These are phyloP conservation scores for Cyprinodon brontotheroides DNA, from an alignment of 2,113 vertebrate genomes.

Conservation along the genomic window DNA sequence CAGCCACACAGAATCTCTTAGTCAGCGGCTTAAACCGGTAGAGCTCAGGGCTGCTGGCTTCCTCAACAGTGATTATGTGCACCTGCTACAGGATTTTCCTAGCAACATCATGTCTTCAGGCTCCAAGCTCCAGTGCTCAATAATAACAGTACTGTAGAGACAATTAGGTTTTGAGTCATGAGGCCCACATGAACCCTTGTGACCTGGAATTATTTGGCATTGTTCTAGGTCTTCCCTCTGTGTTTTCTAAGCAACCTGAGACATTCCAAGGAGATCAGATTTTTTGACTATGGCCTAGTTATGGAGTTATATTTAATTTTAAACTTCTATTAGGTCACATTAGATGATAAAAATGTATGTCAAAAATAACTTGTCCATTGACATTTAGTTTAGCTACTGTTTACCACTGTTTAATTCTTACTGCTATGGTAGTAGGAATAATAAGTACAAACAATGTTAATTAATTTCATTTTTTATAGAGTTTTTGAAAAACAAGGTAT, in stretches of 20 bases:
- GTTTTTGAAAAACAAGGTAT: too few species aligned
- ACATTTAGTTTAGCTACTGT: too few species aligned
- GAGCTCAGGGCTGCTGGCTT: not conserved
- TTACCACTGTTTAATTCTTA: too few species aligned
- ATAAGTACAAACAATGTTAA: too few species aligned
- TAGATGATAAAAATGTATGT: too few species aligned
- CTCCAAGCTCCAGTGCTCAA: slow-evolving; percentile 1
- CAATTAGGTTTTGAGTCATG: slow-evolving; percentile 13
- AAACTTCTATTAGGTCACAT: too few species aligned
- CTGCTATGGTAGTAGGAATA: too few species aligned
- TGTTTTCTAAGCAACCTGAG: slow-evolving; percentile 26
- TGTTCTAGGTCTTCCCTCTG: slow-evolving; percentile 4
- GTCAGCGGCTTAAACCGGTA: too few species aligned
- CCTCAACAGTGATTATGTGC: not conserved
- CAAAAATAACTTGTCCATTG: too few species aligned
- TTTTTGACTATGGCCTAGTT: slow-evolving; percentile 9
- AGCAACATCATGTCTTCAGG: slow-evolving; percentile 2
- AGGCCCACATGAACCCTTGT: slow-evolving; percentile 12
- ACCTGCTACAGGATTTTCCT: not conserved
- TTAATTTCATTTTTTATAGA: too few species aligned
- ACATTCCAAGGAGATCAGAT: not conserved
- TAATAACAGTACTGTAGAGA: slow-evolving; percentile 11
- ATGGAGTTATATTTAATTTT: not conserved
- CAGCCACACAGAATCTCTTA: too few species aligned
- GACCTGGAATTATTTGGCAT: slow-evolving; percentile 8